Conservation (phyloP, 2,797 vertebrate genomes). For the Strix occidentalis region DNA sequence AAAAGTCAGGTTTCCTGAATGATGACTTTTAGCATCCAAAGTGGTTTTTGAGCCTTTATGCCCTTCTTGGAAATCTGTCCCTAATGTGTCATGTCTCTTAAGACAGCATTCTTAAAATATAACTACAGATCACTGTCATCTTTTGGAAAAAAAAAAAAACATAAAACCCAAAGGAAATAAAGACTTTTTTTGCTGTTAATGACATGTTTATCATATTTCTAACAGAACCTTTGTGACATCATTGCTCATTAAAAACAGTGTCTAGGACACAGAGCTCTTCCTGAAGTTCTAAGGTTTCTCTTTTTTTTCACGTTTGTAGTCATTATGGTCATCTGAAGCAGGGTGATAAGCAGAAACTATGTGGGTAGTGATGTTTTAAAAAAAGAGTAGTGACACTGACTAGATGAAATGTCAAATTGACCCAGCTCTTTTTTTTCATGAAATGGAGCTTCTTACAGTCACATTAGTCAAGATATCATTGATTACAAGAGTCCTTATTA, state of each 20-base stretch:
- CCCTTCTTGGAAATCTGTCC: background rate
- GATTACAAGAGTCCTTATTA: background rate
- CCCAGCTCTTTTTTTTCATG: background rate
- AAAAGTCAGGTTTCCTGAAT: background rate
- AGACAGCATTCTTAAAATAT: background rate
- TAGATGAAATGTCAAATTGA: constrained; percentile 7
- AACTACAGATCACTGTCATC: background rate
- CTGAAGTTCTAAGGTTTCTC: background rate
- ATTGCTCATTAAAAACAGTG: background rate
- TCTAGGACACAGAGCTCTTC: background rate
- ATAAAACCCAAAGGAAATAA: background rate
- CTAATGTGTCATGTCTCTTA: background rate
- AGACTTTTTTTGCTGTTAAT: background rate
- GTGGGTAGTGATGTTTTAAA: background rate
- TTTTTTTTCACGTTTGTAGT: background rate
- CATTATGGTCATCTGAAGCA: background rate
- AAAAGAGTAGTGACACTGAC: background rate
- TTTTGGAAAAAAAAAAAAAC: too few relatives aligned
- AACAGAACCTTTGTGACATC: background rate
- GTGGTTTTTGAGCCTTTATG: background rate
- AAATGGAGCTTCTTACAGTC: background rate
- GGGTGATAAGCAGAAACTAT: background rate
- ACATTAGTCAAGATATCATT: background rate
- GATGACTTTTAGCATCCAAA: background rate
- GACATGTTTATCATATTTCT: background rate